Evolutionary conservation across 2,113 vertebrate species (phyloP), one percentile per base, ranked within the genome.

Genomic region (Dipodomys merriami): DNA sequence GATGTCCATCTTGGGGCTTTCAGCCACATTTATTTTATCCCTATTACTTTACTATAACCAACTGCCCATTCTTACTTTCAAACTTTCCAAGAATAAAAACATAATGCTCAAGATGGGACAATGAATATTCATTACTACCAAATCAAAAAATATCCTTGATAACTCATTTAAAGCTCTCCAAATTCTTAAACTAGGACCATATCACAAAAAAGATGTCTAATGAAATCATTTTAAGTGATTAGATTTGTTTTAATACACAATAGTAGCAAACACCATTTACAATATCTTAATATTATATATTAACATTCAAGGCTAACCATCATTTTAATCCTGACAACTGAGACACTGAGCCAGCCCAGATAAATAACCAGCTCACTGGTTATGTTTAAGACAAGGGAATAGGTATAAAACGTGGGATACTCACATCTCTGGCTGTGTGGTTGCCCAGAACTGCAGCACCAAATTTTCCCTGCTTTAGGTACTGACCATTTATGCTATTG

Each of bases 401-500:
- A 76, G 11, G 30, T 23, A 53, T 29, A 3, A 88, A 60, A n/a
- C 27, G 1, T 0, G 20, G 80, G 10, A 82, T 65, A 95, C 98
- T 98, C 95, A 99, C 99, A 99, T 99, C 99, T 98, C 96, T 99
- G 81, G 98, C 96, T 10, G 97, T 15, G 3, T 99, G 99, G 97
- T 96, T 99, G 74, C 99, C 99, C 96, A 99, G 97, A 1, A 99
- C 98, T 0, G 99, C 99, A 16, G 98, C 99, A 97, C 99, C 99
- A 77, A 99, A 99, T 97, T 99, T 99, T 49, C 99, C 99, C 94
- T 99, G 99, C 97, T 99, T 99, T 97, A 98, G 78, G 87, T 99
- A 99, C 69, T 99, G 99, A 95, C 99, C 99, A 2, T 99, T 99
- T 87, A 98, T 97, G 93, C 99, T 99, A 97, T 1, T 97, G 82